Evolutionary conservation across 2,888 invertebrate species (phyloP).

Genomic region (Salticus scenicus): DNA sequence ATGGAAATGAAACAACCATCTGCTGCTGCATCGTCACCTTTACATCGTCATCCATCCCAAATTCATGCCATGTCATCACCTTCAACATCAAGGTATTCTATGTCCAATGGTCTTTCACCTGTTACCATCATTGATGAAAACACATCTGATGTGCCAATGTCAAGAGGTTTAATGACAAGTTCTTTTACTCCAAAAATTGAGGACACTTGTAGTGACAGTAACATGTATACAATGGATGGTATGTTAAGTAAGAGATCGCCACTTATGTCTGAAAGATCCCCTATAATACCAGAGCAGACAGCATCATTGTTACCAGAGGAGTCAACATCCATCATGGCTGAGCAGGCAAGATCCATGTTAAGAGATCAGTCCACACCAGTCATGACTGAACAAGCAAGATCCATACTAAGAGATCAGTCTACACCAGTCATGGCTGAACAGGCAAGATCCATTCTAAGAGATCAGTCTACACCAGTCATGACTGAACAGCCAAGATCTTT

Average conservation of each 20-base stretch:
- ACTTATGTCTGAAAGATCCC: slow-evolving; percentile 23
- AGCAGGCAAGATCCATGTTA: neutral
- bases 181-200: slow-evolving; percentile 51
- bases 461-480: too few relatives aligned
- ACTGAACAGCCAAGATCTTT: too few relatives aligned
- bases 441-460: too few relatives aligned
- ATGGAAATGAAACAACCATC: slow-evolving; percentile 25
- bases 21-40: neutral
- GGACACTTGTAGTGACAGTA: slow-evolving; percentile 34
- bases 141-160: slow-evolving; percentile 43
- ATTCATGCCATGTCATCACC: slow-evolving; percentile 5
- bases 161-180: slow-evolving; percentile 23
- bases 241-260: slow-evolving; percentile 28
- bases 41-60: neutral
- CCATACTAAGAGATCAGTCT: too few relatives aligned
- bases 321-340: neutral
- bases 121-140: slow-evolving; percentile 49
- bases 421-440: too few relatives aligned
- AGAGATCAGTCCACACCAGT: neutral
- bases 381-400: too few relatives aligned
- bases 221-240: slow-evolving; percentile 37
- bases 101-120: slow-evolving; percentile 7
- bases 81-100: neutral
- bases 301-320: neutral
- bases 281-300: neutral